Conservation (phyloP, 2,888 invertebrate species). For the Ornithoptera alexandrae region DNA sequence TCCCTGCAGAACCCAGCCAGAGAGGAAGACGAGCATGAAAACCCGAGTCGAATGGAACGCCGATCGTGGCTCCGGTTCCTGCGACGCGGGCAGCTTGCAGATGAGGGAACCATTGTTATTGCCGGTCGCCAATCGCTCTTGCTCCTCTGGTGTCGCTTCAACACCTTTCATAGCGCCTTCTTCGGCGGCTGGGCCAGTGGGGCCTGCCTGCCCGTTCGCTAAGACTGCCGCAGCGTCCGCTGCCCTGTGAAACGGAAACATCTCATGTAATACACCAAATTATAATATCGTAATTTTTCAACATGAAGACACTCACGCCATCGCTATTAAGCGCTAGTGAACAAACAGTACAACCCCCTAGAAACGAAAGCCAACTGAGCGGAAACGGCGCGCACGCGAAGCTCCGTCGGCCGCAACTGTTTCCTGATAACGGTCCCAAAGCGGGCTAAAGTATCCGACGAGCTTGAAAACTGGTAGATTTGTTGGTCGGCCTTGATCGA, state of each 20-base stretch:
- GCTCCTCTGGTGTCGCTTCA: constrained; percentile 75
- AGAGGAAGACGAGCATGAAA: constrained; percentile 92
- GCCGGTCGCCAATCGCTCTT: constrained; percentile 71
- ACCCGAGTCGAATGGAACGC: constrained; percentile 92
- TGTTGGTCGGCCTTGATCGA: constrained; percentile 41
- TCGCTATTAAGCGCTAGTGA: constrained; percentile 41
- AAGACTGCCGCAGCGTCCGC: constrained; percentile 57
- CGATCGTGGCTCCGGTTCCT: constrained; percentile 82
- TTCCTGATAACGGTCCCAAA: constrained; percentile 59
- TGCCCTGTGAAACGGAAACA: constrained; percentile 66
- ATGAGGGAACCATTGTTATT: constrained; percentile 89
- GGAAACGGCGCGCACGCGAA: constrained; percentile 60
- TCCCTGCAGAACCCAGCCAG: constrained; percentile 92
- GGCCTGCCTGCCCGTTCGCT: constrained; percentile 63
- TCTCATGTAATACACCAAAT: constrained; percentile 26
- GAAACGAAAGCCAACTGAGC: constrained; percentile 33
- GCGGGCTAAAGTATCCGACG: constrained; percentile 42
- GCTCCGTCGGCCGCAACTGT: constrained; percentile 42
- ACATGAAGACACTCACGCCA: constrained; percentile 62
- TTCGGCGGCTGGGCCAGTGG: constrained; percentile 63
- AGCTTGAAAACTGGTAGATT: constrained; percentile 44
- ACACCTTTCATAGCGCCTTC: constrained; percentile 74
- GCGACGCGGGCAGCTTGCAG: constrained; percentile 83
- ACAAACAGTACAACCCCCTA: constrained; percentile 31
- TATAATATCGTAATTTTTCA: neutral